These are phyloP conservation scores for Nasonia longicornis DNA, from an alignment of 1,140 invertebrate species.

Conservation along the genomic window DNA sequence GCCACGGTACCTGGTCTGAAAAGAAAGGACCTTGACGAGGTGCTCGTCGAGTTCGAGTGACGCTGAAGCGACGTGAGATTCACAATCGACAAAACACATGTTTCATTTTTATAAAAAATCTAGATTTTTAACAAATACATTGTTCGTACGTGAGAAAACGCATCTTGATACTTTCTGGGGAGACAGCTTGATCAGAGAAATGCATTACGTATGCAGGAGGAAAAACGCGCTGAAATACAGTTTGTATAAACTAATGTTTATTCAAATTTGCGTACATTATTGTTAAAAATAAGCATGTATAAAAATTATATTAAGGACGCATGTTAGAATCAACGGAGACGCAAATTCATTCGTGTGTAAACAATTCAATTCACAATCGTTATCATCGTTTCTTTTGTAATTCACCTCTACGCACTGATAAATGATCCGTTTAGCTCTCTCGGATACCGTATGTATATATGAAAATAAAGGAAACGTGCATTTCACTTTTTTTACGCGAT, in stretches of 20 bases:
- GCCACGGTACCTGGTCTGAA: slow-evolving; percentile 83
- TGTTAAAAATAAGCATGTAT: slow-evolving; percentile 64
- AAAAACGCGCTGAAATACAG: slow-evolving; percentile 37
- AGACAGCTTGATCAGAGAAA: too few relatives aligned
- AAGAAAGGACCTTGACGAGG: slow-evolving; percentile 81
- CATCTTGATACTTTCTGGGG: too few relatives aligned
- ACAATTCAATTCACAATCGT: slow-evolving; percentile 35
- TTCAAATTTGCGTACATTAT: slow-evolving; percentile 63
- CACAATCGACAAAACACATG: background rate
- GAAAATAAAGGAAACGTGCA: slow-evolving; percentile 36
- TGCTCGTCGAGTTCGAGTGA: slow-evolving; percentile 72
- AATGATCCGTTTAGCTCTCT: background rate
- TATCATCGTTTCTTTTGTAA: slow-evolving; percentile 15
- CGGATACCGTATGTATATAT: background rate
- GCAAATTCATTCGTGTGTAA: slow-evolving; percentile 37
- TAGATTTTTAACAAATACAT: too few relatives aligned
- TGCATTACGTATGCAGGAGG: slow-evolving; percentile 43
- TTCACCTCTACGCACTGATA: background rate
- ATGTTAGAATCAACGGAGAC: slow-evolving; percentile 42
- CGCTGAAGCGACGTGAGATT: slow-evolving; percentile 22
- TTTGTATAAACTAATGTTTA: slow-evolving; percentile 65
- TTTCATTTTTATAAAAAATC: too few relatives aligned
- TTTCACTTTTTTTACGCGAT: slow-evolving; percentile 10
- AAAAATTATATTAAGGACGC: slow-evolving; percentile 56
- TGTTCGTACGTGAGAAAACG: too few relatives aligned